Conservation (phyloP, 1,140 invertebrate genomes). For the Metaphire vulgaris region DNA sequence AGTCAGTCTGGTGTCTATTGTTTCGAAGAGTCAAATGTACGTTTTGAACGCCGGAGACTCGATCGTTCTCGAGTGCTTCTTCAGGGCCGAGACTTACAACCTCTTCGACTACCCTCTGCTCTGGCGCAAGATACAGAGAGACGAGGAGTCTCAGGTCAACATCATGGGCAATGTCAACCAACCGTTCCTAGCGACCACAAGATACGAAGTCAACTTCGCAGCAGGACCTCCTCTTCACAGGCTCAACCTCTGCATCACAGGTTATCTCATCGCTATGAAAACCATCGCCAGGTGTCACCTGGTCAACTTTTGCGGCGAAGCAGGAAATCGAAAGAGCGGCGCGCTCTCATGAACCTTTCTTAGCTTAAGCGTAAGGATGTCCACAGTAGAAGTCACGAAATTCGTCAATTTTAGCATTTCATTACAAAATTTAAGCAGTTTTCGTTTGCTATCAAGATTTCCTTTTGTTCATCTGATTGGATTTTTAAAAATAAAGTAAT, state of each 20-base stretch:
- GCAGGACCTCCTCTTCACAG: conserved; percentile 11
- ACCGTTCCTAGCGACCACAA: conserved; percentile 21
- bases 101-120: conserved; percentile 27
- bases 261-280: background rate
- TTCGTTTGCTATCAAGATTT: too few species aligned
- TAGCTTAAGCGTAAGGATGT: too few species aligned
- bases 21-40: conserved; percentile 20
- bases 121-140: conserved; percentile 25
- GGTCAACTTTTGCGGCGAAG: too few species aligned
- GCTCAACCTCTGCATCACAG: conserved; percentile 17
- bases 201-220: conserved; percentile 24
- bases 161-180: conserved; percentile 30
- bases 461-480: too few species aligned
- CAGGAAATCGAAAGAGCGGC: too few species aligned
- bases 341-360: too few species aligned
- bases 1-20: conserved; percentile 15
- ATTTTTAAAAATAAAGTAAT: too few species aligned
- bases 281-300: background rate
- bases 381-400: background rate
- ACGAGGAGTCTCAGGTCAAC: conserved; percentile 25
- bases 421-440: too few species aligned
- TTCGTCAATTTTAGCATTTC: too few species aligned
- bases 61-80: conserved; percentile 25
- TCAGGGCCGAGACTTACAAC: conserved; percentile 22
- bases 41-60: conserved; percentile 25